Conservation (phyloP, 1,140 invertebrate species). For the Phortica variegata region DNA sequence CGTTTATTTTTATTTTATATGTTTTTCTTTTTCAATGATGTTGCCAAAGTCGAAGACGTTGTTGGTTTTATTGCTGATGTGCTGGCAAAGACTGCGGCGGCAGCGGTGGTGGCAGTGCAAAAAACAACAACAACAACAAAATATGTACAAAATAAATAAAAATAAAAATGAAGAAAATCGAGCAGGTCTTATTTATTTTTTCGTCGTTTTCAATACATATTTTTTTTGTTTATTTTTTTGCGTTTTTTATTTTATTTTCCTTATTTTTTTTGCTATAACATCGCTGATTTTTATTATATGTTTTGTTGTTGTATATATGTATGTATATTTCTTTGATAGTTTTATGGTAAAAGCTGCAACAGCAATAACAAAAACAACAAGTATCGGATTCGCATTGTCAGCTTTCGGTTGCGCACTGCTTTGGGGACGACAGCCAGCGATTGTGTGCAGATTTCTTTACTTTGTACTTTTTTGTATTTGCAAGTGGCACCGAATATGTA, state of each 20-base stretch:
- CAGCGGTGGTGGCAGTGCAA: neutral
- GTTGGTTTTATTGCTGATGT: constrained; percentile 10
- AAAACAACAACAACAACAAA: too few species aligned
- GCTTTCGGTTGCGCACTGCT: constrained; percentile 16
- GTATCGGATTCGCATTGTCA: constrained; percentile 42
- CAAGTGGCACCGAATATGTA: too few species aligned
- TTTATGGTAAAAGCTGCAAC: constrained; percentile 14
- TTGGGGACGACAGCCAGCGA: neutral
- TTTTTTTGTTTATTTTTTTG: constrained; percentile 19
- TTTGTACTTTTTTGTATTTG: too few species aligned
- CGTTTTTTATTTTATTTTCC: constrained; percentile 20
- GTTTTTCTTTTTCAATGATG: neutral
- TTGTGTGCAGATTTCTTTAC: constrained; percentile 19
- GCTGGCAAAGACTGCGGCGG: constrained; percentile 19
- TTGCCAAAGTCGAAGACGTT: neutral
- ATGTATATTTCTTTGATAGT: constrained; percentile 1
- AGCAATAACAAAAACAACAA: constrained; percentile 8
- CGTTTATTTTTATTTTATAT: constrained; percentile 15
- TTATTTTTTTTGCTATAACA: constrained; percentile 10
- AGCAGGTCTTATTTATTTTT: constrained; percentile 48
- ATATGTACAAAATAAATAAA: too few species aligned
- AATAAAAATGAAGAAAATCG: constrained; percentile 36
- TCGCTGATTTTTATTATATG: constrained; percentile 14
- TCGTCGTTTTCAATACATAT: too few species aligned
- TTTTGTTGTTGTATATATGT: constrained; percentile 16